Conservation (phyloP, 2,113 vertebrate species). For the Scartelaos histophorus region DNA sequence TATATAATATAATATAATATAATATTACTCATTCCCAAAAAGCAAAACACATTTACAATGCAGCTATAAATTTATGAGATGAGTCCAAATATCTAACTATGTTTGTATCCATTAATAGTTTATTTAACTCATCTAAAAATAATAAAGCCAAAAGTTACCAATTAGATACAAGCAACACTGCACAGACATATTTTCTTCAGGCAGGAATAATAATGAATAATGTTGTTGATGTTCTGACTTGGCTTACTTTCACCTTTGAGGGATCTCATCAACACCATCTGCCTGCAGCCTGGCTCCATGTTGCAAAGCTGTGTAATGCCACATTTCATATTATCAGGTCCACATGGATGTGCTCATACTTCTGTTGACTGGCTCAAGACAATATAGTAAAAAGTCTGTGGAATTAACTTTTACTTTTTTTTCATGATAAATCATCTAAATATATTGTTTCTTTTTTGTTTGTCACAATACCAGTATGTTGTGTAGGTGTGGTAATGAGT, state of each 20-base stretch:
- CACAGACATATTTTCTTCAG: neutral
- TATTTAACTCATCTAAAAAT: too few species aligned
- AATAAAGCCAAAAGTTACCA: too few species aligned
- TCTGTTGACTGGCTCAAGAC: too few species aligned
- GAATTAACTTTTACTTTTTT: too few species aligned
- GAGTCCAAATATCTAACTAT: too few species aligned
- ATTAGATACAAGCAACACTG: too few species aligned
- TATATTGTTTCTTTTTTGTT: neutral
- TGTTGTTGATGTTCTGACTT: conserved; percentile 17
- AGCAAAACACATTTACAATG: too few species aligned
- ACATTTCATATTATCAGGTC: neutral
- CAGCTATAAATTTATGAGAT: too few species aligned
- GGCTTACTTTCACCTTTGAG: conserved; percentile 14
- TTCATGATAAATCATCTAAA: neutral
- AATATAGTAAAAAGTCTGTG: too few species aligned
- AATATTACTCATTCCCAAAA: too few species aligned
- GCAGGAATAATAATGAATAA: neutral
- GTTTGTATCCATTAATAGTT: too few species aligned
- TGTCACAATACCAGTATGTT: neutral
- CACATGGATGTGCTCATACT: neutral
- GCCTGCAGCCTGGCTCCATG: conserved; percentile 19
- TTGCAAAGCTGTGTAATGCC: neutral
- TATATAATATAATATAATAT: too few species aligned
- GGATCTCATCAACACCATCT: conserved; percentile 39
- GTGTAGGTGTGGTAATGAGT: neutral